phyloP scores from a whole-genome alignment of 2,113 vertebrate genomes.

The Benitochromis conjunctus region DNA sequence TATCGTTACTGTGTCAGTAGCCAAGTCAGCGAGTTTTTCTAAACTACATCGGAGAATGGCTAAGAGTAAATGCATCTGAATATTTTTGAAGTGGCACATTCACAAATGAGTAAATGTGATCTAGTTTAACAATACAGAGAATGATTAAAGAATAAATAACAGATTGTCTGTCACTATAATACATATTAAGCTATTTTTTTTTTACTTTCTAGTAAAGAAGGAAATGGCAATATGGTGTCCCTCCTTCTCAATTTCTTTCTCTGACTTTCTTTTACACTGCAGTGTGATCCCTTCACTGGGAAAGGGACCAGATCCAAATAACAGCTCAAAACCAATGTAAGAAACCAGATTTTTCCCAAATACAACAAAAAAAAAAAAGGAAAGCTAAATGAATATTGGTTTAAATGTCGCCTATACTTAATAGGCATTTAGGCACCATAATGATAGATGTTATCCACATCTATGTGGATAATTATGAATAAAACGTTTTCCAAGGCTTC shows the following conservation, averaged over 20 bases:
- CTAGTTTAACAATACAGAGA: not conserved
- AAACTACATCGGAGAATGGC: not conserved
- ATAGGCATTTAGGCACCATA: conserved; percentile 1
- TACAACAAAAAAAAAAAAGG: conserved; percentile 34
- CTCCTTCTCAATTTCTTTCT: conserved; percentile 64
- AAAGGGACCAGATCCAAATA: conserved; percentile 72
- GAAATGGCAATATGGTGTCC: conserved; percentile 51
- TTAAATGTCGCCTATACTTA: conserved; percentile 7
- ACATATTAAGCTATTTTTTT: not conserved
- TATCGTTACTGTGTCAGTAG: not conserved
- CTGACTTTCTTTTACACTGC: conserved; percentile 74
- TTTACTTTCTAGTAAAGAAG: conserved; percentile 22
- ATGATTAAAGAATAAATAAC: not conserved
- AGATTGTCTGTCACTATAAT: conserved; percentile 12
- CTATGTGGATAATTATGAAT: not conserved
- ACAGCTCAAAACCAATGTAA: conserved; percentile 74
- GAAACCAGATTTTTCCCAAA: conserved; percentile 64
- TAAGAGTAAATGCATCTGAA: not conserved
- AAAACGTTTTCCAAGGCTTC: not conserved
- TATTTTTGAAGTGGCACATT: not conserved
- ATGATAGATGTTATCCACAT: not conserved
- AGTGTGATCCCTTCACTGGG: conserved; percentile 71
- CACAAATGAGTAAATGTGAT: conserved; percentile 12
- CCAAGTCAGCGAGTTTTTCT: not conserved
- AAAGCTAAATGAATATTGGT: conserved; percentile 31